Evolutionary conservation across 2,113 vertebrate species (phyloP).

Genomic region (Gulo gulo): DNA sequence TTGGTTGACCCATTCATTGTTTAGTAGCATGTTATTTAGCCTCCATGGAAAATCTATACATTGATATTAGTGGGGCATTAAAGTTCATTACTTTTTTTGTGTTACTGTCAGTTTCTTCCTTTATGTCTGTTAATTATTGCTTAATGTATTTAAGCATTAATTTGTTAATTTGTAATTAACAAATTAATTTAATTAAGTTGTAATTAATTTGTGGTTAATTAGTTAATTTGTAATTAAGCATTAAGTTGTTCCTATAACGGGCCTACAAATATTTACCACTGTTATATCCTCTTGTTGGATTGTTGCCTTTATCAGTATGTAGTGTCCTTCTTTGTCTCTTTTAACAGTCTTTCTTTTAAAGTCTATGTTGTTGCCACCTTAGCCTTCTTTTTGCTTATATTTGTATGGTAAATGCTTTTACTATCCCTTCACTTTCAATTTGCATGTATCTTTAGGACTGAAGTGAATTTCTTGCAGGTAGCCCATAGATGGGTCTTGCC

Average conservation of each 20-base stretch:
- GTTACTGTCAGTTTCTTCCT: not conserved
- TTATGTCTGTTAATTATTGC: not conserved
- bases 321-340: not conserved
- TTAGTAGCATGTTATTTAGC: not conserved
- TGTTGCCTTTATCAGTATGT: not conserved
- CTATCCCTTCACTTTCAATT: not conserved
- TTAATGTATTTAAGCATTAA: not conserved
- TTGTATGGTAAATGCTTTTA: not conserved
- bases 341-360: not conserved
- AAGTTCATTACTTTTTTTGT: not conserved
- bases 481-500: not conserved
- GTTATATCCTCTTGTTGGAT: not conserved
- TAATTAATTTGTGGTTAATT: no score
- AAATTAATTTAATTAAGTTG: no score
- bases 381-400: not conserved
- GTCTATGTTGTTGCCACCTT: not conserved
- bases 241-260: not conserved
- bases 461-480: not conserved
- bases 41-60: not conserved
- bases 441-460: not conserved
- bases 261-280: not conserved
- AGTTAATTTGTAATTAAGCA: no score
- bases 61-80: not conserved
- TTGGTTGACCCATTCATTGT: not conserved
- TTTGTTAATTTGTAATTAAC: no score